Evolutionary conservation across 1,140 invertebrate genomes (phyloP), one percentile per base, ranked within the genome.

Genomic region (Wasmannia auropunctata): DNA sequence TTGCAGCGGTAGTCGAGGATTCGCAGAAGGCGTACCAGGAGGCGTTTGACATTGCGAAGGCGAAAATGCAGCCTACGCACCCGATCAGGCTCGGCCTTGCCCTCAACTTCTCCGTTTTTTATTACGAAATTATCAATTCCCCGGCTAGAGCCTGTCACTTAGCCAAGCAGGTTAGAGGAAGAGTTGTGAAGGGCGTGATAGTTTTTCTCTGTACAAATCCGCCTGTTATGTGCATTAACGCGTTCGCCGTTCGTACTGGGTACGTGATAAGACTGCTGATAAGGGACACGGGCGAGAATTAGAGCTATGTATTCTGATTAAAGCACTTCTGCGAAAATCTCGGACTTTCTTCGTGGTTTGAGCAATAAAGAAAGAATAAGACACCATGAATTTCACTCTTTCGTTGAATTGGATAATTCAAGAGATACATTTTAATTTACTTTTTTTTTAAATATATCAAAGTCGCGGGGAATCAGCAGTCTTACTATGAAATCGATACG

Each of bases 21-120:
- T 99, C 98, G 91, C 98, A 99, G 97, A 98, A 99, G 96, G 98
- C 99, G 88, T 99, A 99, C 96, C 98, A 99, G 96, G 98, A 99
- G 96, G 99, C 99, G 92, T 99, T 99, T 96, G 98, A 99, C 96
- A 99, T 99, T 95, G 98, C 99, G 93, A 99, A 99, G 96, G 97
- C 97, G 94, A 98, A 99, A 97, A 99, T 99, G 98, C 98, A 98
- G 96, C 98, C 98, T 87, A 99, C 99, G 93, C 98, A 99, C 96
- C 98, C 98, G 90, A 99, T 99, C 95, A 97, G 98, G 95, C 97
- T 99, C 94, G 98, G 98, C 94, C 97, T 99, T 95, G 98, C 98
- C 90, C 97, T 99, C 96, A 99, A 99, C 97, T 99, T 99, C 97
- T 99, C 98, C 91, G 98, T 99, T 95, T 99, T 99, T 96, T 99